Evolutionary conservation across 1,140 invertebrate genomes (phyloP).

Genomic region (Tetraneura akinire): DNA sequence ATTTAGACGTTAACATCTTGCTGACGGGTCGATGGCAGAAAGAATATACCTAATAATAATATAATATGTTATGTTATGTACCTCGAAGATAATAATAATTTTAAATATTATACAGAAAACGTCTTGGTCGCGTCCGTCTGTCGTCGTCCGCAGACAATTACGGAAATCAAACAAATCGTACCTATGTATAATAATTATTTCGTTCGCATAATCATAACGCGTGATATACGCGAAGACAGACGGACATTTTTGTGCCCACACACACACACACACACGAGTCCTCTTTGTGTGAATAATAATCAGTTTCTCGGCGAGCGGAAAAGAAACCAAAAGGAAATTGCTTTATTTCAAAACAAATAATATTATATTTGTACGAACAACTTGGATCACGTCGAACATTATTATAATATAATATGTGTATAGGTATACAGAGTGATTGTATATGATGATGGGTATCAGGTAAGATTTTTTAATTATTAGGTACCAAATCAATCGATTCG

Average conservation of each 20-base stretch:
- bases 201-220: constrained; percentile 4
- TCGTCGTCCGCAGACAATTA: constrained; percentile 22
- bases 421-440: background rate
- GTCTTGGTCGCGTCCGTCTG: background rate
- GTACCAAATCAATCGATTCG: too few species aligned
- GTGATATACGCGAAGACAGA: constrained; percentile 15
- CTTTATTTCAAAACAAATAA: constrained; percentile 30
- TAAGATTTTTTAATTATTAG: too few species aligned
- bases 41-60: background rate
- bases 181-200: constrained; percentile 41
- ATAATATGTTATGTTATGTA: too few species aligned
- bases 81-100: background rate
- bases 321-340: constrained; percentile 24
- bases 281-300: too few species aligned
- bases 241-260: background rate
- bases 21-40: constrained; percentile 19
- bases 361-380: too few species aligned
- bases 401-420: background rate
- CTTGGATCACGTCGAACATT: background rate
- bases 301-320: background rate
- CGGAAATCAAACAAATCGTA: constrained; percentile 27
- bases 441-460: too few species aligned
- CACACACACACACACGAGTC: constrained; percentile 13
- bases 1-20: constrained; percentile 33
- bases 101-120: background rate